phyloP scores from a whole-genome alignment of 2,113 vertebrate genomes.

The Notothenia rossii region DNA sequence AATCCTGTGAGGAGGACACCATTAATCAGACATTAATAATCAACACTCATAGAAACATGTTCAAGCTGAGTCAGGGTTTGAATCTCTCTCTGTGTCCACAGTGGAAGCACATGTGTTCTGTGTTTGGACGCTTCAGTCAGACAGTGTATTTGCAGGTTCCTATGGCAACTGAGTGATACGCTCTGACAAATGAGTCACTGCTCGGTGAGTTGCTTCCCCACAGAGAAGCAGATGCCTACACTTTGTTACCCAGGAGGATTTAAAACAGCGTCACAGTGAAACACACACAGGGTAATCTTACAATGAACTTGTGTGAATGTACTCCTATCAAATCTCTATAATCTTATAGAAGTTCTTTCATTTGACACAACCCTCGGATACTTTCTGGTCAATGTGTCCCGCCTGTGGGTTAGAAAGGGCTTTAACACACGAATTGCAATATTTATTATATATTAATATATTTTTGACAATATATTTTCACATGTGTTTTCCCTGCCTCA shows the following conservation, averaged over 20 bases:
- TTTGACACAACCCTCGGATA: too few species aligned
- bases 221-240: neutral
- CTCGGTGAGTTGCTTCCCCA: neutral
- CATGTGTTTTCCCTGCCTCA: neutral
- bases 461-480: too few species aligned
- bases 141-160: slow-evolving; percentile 25
- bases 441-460: too few species aligned
- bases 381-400: too few species aligned
- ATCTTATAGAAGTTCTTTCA: too few species aligned
- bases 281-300: neutral
- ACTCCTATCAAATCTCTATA: too few species aligned
- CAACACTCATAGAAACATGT: too few species aligned
- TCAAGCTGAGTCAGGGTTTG: too few species aligned
- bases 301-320: too few species aligned
- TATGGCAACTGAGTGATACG: slow-evolving; percentile 5
- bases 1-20: slow-evolving; percentile 14
- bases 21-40: neutral
- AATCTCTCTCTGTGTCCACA: too few species aligned
- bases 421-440: too few species aligned
- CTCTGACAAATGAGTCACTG: neutral
- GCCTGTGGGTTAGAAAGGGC: too few species aligned
- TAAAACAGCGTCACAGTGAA: neutral
- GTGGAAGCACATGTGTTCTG: slow-evolving; percentile 19
- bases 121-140: neutral
- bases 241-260: neutral